These are phyloP conservation scores for Amphiprion ocellaris DNA, from an alignment of 2,113 vertebrate genomes.

Conservation along the genomic window DNA sequence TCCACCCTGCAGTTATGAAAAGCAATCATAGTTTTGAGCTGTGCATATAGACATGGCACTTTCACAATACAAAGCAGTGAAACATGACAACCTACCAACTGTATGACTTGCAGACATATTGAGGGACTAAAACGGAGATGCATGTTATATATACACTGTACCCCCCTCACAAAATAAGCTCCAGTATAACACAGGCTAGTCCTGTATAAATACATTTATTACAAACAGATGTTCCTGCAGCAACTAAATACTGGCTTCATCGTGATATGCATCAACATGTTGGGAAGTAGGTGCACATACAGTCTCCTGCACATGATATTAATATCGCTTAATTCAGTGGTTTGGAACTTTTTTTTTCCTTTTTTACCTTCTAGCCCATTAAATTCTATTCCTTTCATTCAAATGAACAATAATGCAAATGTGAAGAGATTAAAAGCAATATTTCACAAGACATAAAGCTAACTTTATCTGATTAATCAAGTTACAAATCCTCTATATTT, in stretches of 20 bases:
- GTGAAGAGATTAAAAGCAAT: no score
- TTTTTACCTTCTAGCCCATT: no score
- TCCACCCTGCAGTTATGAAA: slow-evolving; percentile 69
- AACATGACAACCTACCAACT: slow-evolving; percentile 29
- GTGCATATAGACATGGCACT: slow-evolving; percentile 46
- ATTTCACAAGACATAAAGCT: no score
- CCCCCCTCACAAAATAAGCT: background rate
- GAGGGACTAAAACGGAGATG: background rate
- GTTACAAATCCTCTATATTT: no score
- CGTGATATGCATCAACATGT: background rate
- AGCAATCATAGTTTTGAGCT: slow-evolving; percentile 74
- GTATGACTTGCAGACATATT: slow-evolving; percentile 3
- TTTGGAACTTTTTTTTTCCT: no score
- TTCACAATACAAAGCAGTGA: slow-evolving; percentile 45
- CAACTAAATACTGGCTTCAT: slow-evolving; percentile 36
- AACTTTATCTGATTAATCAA: background rate
- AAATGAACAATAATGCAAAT: no score
- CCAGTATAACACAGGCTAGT: slow-evolving; percentile 3
- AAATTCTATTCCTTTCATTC: no score
- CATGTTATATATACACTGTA: background rate
- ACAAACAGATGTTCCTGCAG: slow-evolving; percentile 57
- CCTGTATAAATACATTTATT: slow-evolving; percentile 48
- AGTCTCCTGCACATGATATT: background rate
- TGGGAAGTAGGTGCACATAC: background rate
- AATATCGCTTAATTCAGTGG: background rate